A percentile compares a stretch with the other conserved stretches of the same genome.
Evolutionary conservation across 2,888 invertebrate species (phyloP).

Genomic region (Siphlonurus alternatus): DNA sequence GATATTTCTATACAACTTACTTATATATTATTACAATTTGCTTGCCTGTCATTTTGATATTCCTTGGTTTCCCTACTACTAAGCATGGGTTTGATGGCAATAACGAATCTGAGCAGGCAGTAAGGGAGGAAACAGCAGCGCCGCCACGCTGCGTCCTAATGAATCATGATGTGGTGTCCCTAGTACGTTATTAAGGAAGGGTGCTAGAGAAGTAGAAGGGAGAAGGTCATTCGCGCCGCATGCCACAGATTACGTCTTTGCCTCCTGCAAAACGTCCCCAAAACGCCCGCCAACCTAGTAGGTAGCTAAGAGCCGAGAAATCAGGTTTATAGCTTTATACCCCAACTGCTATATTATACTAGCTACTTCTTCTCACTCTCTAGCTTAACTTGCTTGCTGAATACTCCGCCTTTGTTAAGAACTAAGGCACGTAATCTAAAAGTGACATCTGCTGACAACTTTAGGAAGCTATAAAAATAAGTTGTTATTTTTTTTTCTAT

Average conservation of each 20-base stretch:
- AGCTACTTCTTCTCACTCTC: background rate
- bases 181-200: background rate
- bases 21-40: too few species aligned
- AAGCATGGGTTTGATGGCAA: too few species aligned
- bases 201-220: background rate
- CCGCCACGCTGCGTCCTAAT: background rate
- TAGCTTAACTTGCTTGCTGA: background rate
- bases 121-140: too few species aligned
- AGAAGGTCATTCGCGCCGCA: background rate
- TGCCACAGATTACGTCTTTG: background rate
- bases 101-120: too few species aligned
- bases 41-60: too few species aligned
- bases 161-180: background rate
- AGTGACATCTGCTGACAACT: background rate
- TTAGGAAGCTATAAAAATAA: background rate
- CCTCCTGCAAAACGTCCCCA: too few species aligned
- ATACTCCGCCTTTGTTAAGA: background rate
- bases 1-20: too few species aligned
- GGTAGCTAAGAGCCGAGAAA: background rate
- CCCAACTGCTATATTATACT: background rate
- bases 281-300: too few species aligned
- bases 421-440: background rate
- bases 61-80: too few species aligned
- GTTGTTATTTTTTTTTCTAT: background rate
- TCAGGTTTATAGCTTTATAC: background rate